Conservation (phyloP, 2,797 vertebrate genomes). For the Natrix natrix region DNA sequence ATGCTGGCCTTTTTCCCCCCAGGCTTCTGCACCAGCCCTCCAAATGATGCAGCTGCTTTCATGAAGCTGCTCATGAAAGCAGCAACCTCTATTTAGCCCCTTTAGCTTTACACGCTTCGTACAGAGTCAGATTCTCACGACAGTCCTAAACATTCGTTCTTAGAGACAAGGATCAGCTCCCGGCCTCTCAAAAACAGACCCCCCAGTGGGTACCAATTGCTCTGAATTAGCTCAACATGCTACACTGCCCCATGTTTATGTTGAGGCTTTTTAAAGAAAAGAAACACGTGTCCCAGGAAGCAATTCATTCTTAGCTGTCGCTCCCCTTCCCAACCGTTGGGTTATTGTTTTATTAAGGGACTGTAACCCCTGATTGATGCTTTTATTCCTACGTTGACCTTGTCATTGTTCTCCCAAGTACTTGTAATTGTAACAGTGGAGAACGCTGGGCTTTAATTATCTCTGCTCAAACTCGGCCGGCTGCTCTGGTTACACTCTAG, state of each 20-base stretch:
- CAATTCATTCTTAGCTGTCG: slow-evolving; percentile 40
- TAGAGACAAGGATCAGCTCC: not conserved
- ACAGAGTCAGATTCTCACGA: too few relatives aligned
- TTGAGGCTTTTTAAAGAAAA: slow-evolving; percentile 6
- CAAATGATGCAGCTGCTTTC: not conserved
- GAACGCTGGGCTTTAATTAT: slow-evolving; percentile 76
- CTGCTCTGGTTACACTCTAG: slow-evolving; percentile 62
- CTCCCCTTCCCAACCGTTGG: slow-evolving; percentile 49
- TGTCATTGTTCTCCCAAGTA: slow-evolving; percentile 67
- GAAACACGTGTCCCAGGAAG: slow-evolving; percentile 56
- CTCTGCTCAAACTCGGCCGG: slow-evolving; percentile 71
- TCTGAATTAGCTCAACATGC: slow-evolving; percentile 50
- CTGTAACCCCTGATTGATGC: slow-evolving; percentile 11
- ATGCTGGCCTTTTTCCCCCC: not conserved
- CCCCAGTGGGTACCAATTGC: slow-evolving; percentile 34
- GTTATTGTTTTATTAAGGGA: slow-evolving; percentile 61
- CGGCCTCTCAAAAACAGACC: not conserved
- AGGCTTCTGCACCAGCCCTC: not conserved
- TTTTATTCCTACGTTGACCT: slow-evolving; percentile 59
- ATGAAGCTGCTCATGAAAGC: not conserved
- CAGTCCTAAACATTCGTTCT: not conserved
- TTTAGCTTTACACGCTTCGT: not conserved
- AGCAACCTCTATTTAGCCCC: not conserved
- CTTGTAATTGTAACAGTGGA: slow-evolving; percentile 71
- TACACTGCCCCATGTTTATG: slow-evolving; percentile 40